Evolutionary conservation across 2,113 vertebrate species (phyloP), one percentile per base, ranked within the genome.

Genomic region (Podarcis raffonei): DNA sequence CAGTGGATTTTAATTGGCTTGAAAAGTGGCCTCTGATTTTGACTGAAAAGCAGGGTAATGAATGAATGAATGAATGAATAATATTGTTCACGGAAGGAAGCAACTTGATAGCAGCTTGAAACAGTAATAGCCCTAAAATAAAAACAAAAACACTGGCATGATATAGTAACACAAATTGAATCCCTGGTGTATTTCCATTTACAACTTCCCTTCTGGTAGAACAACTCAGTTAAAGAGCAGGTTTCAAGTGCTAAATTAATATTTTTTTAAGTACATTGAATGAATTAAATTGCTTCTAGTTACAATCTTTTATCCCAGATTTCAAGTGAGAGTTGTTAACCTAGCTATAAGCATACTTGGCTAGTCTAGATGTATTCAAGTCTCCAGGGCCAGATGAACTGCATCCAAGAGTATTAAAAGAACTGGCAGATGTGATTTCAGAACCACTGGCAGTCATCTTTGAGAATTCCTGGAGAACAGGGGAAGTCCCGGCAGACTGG

Each of bases 321-420:
- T 37, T 65, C 72, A 83, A 30, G 7, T 12, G 59, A 89, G 85
- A 5, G 89, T 42, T 80, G 89, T 85, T 92, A 94, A 71, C 13
- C n/a, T 89, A 85, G 3, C 65, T 84, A 68, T 3, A 4, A 86
- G 57, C 89, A 11, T 86, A 91, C 20, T 79, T 94, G n/a, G n/a
- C n/a, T n/a, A n/a, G n/a, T n/a, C n/a, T n/a, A n/a, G n/a, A n/a
- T n/a, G n/a, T n/a, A n/a, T n/a, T n/a, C n/a, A n/a, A n/a, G n/a
- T n/a, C n/a, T n/a, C n/a, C n/a, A n/a, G n/a, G n/a, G n/a, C n/a
- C n/a, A n/a, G n/a, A n/a, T n/a, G n/a, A n/a, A n/a, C n/a, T n/a
- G n/a, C n/a, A n/a, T n/a, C n/a, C n/a, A n/a, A n/a, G n/a, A n/a
- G n/a, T n/a, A n/a, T n/a, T n/a, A n/a, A n/a, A n/a, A n/a, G n/a